Percentiles rank a stretch among this genome's conserved stretches.
phyloP scores from a whole-genome alignment of 2,888 invertebrate species.

The Leptothorax acervorum region DNA sequence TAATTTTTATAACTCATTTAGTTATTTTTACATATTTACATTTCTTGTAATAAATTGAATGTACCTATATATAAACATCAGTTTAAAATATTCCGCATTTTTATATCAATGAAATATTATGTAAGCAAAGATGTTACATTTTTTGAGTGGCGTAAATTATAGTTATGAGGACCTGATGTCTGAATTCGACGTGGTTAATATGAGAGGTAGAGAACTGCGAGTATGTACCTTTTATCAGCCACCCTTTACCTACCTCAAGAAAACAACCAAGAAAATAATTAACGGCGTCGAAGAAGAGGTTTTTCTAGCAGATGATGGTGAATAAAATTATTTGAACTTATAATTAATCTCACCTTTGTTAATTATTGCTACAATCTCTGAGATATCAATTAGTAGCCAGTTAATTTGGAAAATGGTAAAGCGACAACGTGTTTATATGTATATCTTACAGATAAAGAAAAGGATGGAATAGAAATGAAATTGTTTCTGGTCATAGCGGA shows the following conservation, averaged over 20 bases:
- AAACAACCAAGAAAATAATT: conserved; percentile 72
- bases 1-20: background rate
- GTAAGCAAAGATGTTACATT: background rate
- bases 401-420: background rate
- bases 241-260: conserved; percentile 77
- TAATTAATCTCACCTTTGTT: background rate
- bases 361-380: background rate
- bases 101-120: background rate
- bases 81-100: background rate
- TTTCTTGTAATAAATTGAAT: background rate
- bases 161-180: conserved; percentile 71
- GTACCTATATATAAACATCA: background rate
- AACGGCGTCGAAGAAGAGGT: conserved; percentile 73
- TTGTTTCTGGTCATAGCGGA: conserved; percentile 79
- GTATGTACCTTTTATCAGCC: conserved; percentile 76
- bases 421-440: background rate
- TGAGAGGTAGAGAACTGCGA: conserved; percentile 76
- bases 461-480: conserved; percentile 80
- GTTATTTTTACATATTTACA: background rate
- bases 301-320: conserved; percentile 74
- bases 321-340: conserved; percentile 27
- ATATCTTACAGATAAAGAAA: conserved; percentile 71
- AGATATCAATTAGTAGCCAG: background rate
- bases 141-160: background rate
- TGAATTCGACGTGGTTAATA: conserved; percentile 67